A percentile compares a stretch with the other conserved stretches of the same genome.
phyloP scores from a whole-genome alignment of 2,888 invertebrate genomes.

The Itoplectis maculator region DNA sequence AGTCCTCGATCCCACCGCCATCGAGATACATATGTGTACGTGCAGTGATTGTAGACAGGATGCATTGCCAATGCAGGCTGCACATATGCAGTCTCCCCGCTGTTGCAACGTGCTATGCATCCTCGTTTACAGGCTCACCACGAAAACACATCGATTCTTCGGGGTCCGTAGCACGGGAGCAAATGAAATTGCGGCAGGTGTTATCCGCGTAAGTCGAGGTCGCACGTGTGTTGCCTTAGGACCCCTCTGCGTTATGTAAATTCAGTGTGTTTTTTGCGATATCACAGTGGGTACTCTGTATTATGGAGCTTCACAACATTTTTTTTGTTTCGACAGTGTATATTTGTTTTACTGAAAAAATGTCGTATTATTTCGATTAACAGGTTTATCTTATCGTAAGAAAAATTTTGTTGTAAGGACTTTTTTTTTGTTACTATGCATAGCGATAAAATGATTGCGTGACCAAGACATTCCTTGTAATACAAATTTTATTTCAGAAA shows the following conservation, averaged over 20 bases:
- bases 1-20: conserved; percentile 12
- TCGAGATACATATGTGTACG: conserved; percentile 30
- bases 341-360: too few relatives aligned
- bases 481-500: too few relatives aligned
- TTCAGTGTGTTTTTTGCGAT: not conserved
- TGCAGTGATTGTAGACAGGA: conserved; percentile 54
- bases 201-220: conserved; percentile 42
- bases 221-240: conserved; percentile 42
- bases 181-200: conserved; percentile 59
- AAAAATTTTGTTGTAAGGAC: too few relatives aligned
- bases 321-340: too few relatives aligned
- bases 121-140: conserved; percentile 32
- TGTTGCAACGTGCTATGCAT: conserved; percentile 7
- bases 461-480: too few relatives aligned
- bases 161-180: conserved; percentile 34
- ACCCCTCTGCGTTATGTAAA: not conserved
- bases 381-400: too few relatives aligned
- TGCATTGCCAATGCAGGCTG: conserved; percentile 35
- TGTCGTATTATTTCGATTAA: too few relatives aligned
- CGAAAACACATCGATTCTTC: conserved; percentile 47
- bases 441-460: too few relatives aligned
- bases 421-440: too few relatives aligned
- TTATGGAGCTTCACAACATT: not conserved
- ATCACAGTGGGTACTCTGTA: not conserved
- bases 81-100: conserved; percentile 35